Conservation (phyloP, 2,113 vertebrate species). For the Crotophaga sulcirostris region DNA sequence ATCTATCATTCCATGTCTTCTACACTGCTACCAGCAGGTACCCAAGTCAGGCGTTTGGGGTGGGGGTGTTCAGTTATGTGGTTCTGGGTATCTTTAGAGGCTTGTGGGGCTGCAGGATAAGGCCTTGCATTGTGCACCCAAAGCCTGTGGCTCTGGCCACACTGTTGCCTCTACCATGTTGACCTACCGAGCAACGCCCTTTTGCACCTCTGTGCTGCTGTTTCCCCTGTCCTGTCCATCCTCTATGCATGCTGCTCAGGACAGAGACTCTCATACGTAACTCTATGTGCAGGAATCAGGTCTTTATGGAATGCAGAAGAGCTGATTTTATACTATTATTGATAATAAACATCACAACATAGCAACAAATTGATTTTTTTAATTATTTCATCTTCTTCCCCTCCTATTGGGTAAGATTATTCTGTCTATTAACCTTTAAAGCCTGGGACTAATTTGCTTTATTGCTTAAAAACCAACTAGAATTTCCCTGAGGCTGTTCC, state of each 20-base stretch:
- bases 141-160: not conserved
- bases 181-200: fast-evolving
- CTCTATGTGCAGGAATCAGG: not conserved
- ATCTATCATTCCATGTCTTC: not conserved
- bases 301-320: not conserved
- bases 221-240: not conserved
- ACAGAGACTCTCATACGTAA: not conserved
- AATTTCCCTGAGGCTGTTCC: constrained; percentile 21
- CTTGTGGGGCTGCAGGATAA: fast-evolving
- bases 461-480: constrained; percentile 14
- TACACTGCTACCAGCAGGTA: not conserved
- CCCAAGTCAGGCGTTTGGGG: not conserved
- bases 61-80: not conserved
- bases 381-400: not conserved
- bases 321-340: not conserved
- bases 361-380: not conserved
- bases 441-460: constrained; percentile 41
- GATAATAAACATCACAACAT: not conserved
- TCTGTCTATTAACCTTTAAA: constrained; percentile 44
- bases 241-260: not conserved
- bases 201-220: not conserved
- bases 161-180: not conserved
- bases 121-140: fast-evolving
- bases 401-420: not conserved
- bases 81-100: not conserved